Evolutionary conservation across 2,797 vertebrate species (phyloP).

Genomic region (Xenopus petersii): DNA sequence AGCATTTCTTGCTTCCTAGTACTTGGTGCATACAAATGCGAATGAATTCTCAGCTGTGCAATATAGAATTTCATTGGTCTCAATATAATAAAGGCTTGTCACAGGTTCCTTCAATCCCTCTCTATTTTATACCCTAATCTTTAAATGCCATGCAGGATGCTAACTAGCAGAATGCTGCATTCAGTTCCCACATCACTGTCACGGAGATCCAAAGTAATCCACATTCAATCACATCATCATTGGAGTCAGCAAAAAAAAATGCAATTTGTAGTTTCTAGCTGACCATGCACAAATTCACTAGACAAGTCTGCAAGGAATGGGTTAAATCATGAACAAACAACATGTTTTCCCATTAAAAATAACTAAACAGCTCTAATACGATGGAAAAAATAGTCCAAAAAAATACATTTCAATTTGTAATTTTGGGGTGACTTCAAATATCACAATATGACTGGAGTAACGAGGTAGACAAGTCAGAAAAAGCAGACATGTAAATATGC

Average conservation of each 20-base stretch:
- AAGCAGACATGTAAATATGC: too few species aligned
- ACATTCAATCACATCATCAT: slow-evolving; percentile 49
- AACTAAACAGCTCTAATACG: too few species aligned
- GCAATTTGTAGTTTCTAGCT: background rate
- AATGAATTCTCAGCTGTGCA: slow-evolving; percentile 20
- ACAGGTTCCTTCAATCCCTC: slow-evolving; percentile 14
- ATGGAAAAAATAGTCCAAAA: too few species aligned
- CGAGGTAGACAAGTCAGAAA: too few species aligned
- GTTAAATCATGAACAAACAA: background rate
- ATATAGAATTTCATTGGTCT: slow-evolving; percentile 32
- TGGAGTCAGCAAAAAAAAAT: background rate
- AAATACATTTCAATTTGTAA: too few species aligned
- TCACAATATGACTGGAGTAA: too few species aligned
- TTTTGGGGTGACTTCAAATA: too few species aligned
- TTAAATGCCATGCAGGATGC: slow-evolving; percentile 32
- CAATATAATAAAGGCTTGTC: slow-evolving; percentile 37
- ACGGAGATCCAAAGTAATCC: slow-evolving; percentile 51
- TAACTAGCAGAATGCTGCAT: slow-evolving; percentile 41
- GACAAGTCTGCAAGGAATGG: background rate
- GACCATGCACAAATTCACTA: background rate
- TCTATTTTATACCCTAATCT: slow-evolving; percentile 36
- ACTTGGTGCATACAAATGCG: slow-evolving; percentile 27
- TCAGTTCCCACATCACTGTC: slow-evolving; percentile 48
- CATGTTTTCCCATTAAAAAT: too few species aligned
- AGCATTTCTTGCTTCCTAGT: slow-evolving; percentile 23